A percentile compares a stretch with the other conserved stretches of the same genome.
phyloP scores from a whole-genome alignment of 1,140 invertebrate species.

The Drusus annulatus region DNA sequence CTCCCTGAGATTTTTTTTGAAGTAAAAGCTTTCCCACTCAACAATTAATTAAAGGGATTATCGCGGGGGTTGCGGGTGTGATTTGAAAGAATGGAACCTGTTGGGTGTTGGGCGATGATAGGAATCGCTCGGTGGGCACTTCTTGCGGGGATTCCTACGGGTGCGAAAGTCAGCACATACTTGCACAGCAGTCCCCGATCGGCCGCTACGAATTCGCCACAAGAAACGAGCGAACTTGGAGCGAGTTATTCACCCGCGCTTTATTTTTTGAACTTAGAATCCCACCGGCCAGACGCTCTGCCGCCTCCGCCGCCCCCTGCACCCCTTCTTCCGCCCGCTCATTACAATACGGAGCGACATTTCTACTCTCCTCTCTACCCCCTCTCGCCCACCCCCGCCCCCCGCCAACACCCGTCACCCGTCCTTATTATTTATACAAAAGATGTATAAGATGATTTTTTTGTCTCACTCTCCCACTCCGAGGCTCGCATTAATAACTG shows the following conservation, averaged over 20 bases:
- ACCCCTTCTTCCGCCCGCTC: constrained; percentile 24
- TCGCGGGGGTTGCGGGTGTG: too few species aligned
- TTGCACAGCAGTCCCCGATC: neutral
- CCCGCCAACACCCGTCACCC: constrained; percentile 23
- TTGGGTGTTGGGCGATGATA: neutral
- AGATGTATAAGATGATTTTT: constrained; percentile 59
- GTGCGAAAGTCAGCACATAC: neutral
- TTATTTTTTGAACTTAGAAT: constrained; percentile 48
- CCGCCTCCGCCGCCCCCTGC: constrained; percentile 41
- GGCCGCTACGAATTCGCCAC: neutral
- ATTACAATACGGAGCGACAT: constrained; percentile 59
- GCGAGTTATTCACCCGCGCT: constrained; percentile 44
- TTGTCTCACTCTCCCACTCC: constrained; percentile 59
- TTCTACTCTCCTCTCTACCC: constrained; percentile 48
- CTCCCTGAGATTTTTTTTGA: too few species aligned
- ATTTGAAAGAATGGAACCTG: neutral
- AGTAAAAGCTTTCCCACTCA: too few species aligned
- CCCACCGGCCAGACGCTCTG: constrained; percentile 55
- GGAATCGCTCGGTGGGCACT: constrained; percentile 5
- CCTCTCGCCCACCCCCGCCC: neutral
- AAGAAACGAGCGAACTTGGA: constrained; percentile 12
- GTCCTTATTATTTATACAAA: constrained; percentile 59
- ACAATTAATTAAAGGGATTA: too few species aligned
- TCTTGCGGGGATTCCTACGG: constrained; percentile 13
- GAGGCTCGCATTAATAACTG: constrained; percentile 55